Evolutionary conservation across 1,140 invertebrate species (phyloP), one percentile per base, ranked within the genome.

Genomic region (Odontomachus brunneus): DNA sequence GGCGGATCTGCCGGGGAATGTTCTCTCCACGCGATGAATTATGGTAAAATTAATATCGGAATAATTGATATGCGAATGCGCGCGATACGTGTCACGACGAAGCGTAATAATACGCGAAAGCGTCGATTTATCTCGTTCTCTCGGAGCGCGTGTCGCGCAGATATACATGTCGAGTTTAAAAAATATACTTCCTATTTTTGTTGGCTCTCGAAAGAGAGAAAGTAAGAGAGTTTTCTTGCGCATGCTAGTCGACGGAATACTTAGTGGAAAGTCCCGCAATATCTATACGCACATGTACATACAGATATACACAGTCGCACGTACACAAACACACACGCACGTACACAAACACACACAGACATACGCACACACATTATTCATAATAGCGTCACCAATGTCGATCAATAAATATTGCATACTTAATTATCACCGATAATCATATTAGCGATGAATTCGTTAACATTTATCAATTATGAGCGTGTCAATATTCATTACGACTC

Each of bases 401-500:
- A 80, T 59, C 17, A 29, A 22, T 69, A 80, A 80, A 69, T 59
- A 71, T 3, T 67, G 65, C 53, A 71, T 71, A 71, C 53, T 69
- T 71, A 80, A 80, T 80, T 80, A 80, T 57, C 33, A 26, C 22
- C 53, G 9, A 9, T 48, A 80, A 80, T 71, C 65, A 29, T 59
- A 71, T 80, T 80, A 71, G 53, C n/a, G 14, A 80, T 71, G 33
- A 80, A 80, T 80, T 38, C 33, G 48, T 80, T 44, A 78, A 71
- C 17, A 26, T 53, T 71, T 69, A 80, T 80, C 65, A 80, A 80
- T 80, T 80, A 80, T 71, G 65, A 48, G 71, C 17, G 15, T 29
- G 24, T 80, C 71, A 80, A 80, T 80, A 71, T 80, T 33, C 65
- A 80, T 55, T 38, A 19, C 22, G 17, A 26, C 48, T 57, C 65